Base-by-base conservation (phyloP, 2,888 invertebrate genomes). In the Sinodicranocentrus sp. region DNA sequence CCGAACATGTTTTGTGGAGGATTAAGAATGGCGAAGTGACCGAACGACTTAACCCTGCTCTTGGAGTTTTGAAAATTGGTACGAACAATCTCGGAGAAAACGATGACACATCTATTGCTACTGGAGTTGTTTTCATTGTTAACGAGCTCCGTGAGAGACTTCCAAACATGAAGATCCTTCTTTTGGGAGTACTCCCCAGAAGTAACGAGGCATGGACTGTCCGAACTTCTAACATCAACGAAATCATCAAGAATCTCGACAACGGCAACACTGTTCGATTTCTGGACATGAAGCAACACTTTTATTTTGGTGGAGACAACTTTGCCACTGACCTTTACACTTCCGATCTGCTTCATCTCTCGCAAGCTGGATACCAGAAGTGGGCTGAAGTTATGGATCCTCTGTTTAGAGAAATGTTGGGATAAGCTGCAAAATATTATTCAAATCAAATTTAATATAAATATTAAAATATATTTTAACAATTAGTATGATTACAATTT, bases 1-100 rank as follows among this genome's bases (percentile, higher is more conserved):
- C 92, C 0, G 91, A 92, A 85, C 90, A 93, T 89, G 89, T 92
- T 6, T 89, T 92, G 13, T 93, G 92, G 92, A 88, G 93, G 75
- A 89, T 93, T 19, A 88, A 90, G 73, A 91, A 93, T 89, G 92
- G 92, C 61, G 92, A 92, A 89, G 86, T 92, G 28, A 70, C 76
- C 25, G 92, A 92, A 33, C 89, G 89, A 76, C 89, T 92, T 44
- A 89, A 89, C 26, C 92, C 92, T 1, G 92, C 92, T 90, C 91
- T 92, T 72, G 90, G 92, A 39, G 92, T 92, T n/a, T 85, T 92
- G 8, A 88, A 91, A 73, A 91, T 91, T 28, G 92, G 92, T 13
- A 91, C 92, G 15, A 92, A 92, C 87, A 92, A 92, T 25, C n/a
- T 87, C 88, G 89, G 91, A 82, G 90, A 86, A 1, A 90, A 92